phyloP scores from a whole-genome alignment of 1,140 invertebrate genomes.

The Nixonia krombeini region DNA sequence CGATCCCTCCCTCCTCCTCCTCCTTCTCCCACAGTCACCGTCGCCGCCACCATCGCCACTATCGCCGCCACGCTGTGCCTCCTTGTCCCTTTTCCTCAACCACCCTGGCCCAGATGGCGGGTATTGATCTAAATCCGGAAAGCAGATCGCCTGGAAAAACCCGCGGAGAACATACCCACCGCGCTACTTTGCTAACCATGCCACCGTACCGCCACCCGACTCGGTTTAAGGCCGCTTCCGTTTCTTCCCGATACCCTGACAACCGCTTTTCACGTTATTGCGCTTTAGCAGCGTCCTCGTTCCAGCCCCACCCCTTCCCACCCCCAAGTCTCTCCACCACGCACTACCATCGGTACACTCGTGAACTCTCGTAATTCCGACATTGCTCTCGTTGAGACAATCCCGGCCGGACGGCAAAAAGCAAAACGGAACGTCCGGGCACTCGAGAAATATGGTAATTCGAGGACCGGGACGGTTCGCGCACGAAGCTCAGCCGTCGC shows the following conservation, averaged over 20 bases:
- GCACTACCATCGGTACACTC: too few relatives aligned
- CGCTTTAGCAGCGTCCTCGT: too few relatives aligned
- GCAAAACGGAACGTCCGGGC: too few relatives aligned
- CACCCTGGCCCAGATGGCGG: slow-evolving; percentile 61
- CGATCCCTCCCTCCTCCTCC: not conserved
- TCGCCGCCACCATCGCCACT: slow-evolving; percentile 19
- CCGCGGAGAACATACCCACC: slow-evolving; percentile 53
- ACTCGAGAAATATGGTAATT: slow-evolving; percentile 23
- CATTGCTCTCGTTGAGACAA: too few relatives aligned
- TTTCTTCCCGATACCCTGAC: too few relatives aligned
- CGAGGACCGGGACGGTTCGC: not conserved
- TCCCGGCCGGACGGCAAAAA: too few relatives aligned
- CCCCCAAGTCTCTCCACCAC: too few relatives aligned
- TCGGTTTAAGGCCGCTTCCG: not conserved
- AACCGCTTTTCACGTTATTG: too few relatives aligned
- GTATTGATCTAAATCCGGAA: slow-evolving; percentile 70
- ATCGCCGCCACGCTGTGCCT: slow-evolving; percentile 21
- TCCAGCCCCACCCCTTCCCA: too few relatives aligned
- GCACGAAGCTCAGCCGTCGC: slow-evolving; percentile 9
- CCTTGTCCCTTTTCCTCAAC: slow-evolving; percentile 49
- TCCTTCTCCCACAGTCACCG: not conserved
- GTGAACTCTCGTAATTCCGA: too few relatives aligned
- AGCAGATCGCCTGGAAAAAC: slow-evolving; percentile 67
- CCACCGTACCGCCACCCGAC: slow-evolving; percentile 32
- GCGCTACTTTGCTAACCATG: slow-evolving; percentile 23